phyloP scores from a whole-genome alignment of 2,888 invertebrate genomes.

The Subacronicta megacephala region DNA sequence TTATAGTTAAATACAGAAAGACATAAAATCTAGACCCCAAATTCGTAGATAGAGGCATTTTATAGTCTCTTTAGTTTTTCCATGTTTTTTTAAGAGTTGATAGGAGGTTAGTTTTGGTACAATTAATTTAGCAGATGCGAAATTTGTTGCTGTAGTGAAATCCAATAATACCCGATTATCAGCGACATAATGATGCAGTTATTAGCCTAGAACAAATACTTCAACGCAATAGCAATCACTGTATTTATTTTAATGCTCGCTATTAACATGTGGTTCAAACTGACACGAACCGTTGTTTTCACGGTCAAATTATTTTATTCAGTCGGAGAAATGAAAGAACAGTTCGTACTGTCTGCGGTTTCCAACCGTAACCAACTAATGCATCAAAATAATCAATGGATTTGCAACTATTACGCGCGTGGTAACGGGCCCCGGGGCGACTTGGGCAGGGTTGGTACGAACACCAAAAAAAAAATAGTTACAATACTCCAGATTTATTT shows the following conservation, averaged over 20 bases:
- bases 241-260: conserved; percentile 49
- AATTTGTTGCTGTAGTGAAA: too few species aligned
- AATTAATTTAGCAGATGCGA: too few species aligned
- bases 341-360: conserved; percentile 55
- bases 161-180: too few species aligned
- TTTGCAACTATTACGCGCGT: conserved; percentile 42
- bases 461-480: neutral
- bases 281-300: conserved; percentile 51
- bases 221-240: conserved; percentile 37
- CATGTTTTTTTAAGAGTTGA: too few species aligned
- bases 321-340: conserved; percentile 46
- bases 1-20: too few species aligned
- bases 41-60: too few species aligned
- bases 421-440: conserved; percentile 19
- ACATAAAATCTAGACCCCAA: too few species aligned
- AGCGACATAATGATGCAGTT: neutral
- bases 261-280: conserved; percentile 52
- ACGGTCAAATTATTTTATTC: conserved; percentile 54
- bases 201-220: conserved; percentile 16
- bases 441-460: conserved; percentile 27
- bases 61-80: too few species aligned
- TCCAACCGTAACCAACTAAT: conserved; percentile 54
- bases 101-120: too few species aligned
- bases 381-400: conserved; percentile 54
- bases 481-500: neutral